These are phyloP conservation scores for Entelurus aequoreus DNA, from an alignment of 2,113 vertebrate species.

Conservation along the genomic window DNA sequence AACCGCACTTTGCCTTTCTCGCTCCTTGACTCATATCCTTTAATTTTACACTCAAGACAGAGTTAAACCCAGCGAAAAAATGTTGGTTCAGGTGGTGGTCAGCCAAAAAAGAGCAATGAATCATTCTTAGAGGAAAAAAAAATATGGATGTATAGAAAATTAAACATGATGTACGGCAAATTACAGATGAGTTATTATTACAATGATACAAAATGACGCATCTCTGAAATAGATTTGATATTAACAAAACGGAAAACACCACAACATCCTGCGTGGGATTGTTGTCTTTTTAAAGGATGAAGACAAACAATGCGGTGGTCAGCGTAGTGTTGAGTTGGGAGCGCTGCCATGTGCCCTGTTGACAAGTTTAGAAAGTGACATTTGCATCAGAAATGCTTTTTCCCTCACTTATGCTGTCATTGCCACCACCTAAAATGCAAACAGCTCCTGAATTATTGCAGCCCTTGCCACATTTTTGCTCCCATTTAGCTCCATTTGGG, in stretches of 20 bases:
- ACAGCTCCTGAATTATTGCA: not conserved
- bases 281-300: slow-evolving; percentile 11
- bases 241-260: not conserved
- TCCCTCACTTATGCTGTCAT: not conserved
- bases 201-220: not conserved
- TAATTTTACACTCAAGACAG: slow-evolving; percentile 6
- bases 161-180: not conserved
- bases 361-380: slow-evolving; percentile 9
- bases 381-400: slow-evolving; percentile 15
- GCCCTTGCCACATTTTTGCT: not conserved
- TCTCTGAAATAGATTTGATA: not conserved
- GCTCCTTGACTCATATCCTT: not conserved
- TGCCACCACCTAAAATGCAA: slow-evolving; percentile 6
- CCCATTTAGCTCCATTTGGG: too few relatives aligned
- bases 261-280: slow-evolving; percentile 1
- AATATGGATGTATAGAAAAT: not conserved
- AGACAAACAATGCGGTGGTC: not conserved
- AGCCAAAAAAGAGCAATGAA: not conserved
- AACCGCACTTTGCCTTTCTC: not conserved
- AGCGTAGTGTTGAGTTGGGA: slow-evolving; percentile 6
- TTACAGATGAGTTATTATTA: not conserved
- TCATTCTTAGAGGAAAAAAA: not conserved
- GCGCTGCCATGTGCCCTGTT: not conserved
- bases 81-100: slow-evolving; percentile 6
- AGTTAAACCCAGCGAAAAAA: not conserved